These are phyloP conservation scores for Aplysia californica DNA, from an alignment of 1,140 invertebrate species.

Conservation along the genomic window DNA sequence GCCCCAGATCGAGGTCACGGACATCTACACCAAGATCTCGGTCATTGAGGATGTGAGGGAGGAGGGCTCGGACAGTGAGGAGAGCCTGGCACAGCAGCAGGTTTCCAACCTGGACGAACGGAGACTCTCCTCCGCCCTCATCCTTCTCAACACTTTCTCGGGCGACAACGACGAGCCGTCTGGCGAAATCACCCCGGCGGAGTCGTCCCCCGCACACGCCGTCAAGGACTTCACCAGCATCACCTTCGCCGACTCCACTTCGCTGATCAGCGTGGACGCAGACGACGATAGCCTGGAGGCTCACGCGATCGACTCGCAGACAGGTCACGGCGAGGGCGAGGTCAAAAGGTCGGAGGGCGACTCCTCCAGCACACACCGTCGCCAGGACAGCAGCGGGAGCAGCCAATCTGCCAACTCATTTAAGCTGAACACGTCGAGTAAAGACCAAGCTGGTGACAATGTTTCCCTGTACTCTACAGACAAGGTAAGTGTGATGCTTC, in stretches of 20 bases:
- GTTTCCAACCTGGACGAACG: conserved; percentile 55
- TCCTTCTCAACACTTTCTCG: conserved; percentile 60
- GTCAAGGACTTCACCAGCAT: conserved; percentile 17
- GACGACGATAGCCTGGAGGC: background rate
- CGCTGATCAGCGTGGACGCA: background rate
- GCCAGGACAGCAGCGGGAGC: conserved; percentile 16
- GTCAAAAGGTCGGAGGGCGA: background rate
- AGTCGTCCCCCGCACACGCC: background rate
- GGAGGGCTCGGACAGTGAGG: background rate
- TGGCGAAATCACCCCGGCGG: conserved; percentile 20
- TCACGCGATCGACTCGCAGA: background rate
- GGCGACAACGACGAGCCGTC: conserved; percentile 27
- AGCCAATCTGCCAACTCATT: conserved; percentile 43
- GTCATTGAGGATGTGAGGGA: background rate
- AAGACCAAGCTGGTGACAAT: conserved; percentile 40
- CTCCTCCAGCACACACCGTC: background rate
- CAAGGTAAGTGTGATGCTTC: too few relatives aligned
- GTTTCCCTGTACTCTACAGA: conserved; percentile 42
- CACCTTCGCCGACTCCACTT: background rate
- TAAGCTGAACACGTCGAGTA: conserved; percentile 29
- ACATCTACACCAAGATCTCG: conserved; percentile 24
- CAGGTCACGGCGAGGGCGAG: background rate
- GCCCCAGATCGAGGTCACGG: conserved; percentile 33
- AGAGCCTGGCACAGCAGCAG: conserved; percentile 50
- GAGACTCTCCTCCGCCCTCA: conserved; percentile 55